phyloP scores from a whole-genome alignment of 2,113 vertebrate genomes.

The Lasiurus cinereus region DNA sequence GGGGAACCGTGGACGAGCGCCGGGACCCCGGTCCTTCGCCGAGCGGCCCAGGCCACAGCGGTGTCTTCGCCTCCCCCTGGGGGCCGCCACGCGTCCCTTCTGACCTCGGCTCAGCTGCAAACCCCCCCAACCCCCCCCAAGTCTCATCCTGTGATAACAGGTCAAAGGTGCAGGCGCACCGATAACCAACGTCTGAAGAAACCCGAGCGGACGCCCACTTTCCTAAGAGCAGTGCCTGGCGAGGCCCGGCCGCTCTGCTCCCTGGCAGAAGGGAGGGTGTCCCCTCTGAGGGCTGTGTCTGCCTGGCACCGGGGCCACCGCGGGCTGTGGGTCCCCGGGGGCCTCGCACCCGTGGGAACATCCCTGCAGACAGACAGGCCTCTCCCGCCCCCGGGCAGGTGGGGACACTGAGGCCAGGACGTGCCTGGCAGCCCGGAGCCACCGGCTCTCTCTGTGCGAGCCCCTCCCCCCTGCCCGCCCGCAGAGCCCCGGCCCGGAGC shows the following conservation, averaged over 20 bases:
- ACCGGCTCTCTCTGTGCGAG: neutral
- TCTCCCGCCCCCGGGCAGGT: fast-evolving
- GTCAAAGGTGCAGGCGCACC: neutral
- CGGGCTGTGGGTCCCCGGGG: fast-evolving
- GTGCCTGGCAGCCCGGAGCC: neutral
- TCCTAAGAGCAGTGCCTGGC: neutral
- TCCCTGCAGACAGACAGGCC: neutral
- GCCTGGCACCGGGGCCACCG: neutral
- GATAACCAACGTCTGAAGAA: fast-evolving
- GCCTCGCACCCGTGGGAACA: neutral
- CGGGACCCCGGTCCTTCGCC: fast-evolving
- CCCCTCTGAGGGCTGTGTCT: neutral
- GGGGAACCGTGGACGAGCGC: fast-evolving
- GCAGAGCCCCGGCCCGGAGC: neutral
- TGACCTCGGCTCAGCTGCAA: neutral
- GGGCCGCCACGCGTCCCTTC: fast-evolving
- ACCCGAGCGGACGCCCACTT: fast-evolving
- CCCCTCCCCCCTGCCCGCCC: no score
- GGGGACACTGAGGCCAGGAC: neutral
- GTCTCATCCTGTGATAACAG: neutral
- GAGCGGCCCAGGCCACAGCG: neutral
- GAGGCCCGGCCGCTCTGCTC: neutral
- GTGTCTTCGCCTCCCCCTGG: neutral
- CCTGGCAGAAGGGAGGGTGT: fast-evolving
- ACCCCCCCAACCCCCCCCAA: neutral